phyloP scores from a whole-genome alignment of 2,113 vertebrate species.

The Scomber scombrus region DNA sequence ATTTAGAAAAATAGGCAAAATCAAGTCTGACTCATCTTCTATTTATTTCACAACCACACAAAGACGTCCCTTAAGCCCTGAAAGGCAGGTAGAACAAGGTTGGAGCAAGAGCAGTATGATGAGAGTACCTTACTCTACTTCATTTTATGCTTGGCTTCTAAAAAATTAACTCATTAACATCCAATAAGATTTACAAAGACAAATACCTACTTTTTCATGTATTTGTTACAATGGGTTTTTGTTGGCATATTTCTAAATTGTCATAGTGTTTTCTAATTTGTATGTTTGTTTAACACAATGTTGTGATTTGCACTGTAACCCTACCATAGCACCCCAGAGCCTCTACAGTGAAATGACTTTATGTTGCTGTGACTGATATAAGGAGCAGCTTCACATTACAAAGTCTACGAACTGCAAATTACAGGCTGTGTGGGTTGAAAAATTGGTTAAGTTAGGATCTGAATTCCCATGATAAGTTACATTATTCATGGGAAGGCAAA shows the following conservation, averaged over 20 bases:
- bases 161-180: neutral
- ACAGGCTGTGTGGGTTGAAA: conserved; percentile 41
- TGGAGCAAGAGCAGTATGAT: neutral
- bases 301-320: neutral
- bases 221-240: neutral
- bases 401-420: conserved; percentile 33
- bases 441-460: conserved; percentile 43
- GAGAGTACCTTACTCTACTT: neutral
- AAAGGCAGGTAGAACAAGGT: neutral
- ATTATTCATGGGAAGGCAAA: conserved; percentile 34
- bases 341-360: neutral
- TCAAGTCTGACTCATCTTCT: neutral
- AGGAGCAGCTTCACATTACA: conserved; percentile 2
- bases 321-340: neutral
- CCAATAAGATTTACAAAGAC: neutral
- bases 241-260: neutral
- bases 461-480: conserved; percentile 38
- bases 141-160: neutral
- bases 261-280: neutral
- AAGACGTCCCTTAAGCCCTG: neutral
- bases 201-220: neutral
- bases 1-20: neutral
- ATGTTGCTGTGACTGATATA: neutral
- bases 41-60: neutral
- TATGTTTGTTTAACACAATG: neutral